Conservation (phyloP, 2,888 invertebrate genomes). For the Salticus scenicus region DNA sequence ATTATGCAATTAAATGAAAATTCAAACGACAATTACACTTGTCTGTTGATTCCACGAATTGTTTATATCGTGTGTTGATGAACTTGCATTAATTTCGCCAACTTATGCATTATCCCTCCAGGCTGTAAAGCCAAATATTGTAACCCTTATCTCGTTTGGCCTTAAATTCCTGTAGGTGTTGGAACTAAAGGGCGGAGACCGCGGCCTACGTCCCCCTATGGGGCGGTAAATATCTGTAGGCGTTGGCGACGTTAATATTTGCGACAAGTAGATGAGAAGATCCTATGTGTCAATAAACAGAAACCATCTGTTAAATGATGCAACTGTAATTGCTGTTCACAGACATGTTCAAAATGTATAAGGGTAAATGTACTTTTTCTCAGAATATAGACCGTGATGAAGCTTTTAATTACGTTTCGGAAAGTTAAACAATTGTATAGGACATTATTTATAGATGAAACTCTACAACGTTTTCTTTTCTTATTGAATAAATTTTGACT, state of each 20-base stretch:
- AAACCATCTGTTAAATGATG: constrained; percentile 54
- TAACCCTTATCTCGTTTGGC: constrained; percentile 18
- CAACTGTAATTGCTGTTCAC: constrained; percentile 38
- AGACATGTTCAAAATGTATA: neutral
- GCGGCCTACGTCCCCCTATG: constrained; percentile 48
- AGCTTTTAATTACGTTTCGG: neutral
- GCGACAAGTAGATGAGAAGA: constrained; percentile 18
- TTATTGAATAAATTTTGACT: no score
- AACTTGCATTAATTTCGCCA: no score
- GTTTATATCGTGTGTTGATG: no score
- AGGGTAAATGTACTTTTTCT: neutral
- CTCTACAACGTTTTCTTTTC: no score
- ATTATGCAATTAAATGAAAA: no score
- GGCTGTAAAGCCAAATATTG: constrained; percentile 17
- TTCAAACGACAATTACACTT: no score
- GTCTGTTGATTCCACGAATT: no score
- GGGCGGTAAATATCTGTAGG: constrained; percentile 36
- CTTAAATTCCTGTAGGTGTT: constrained; percentile 41
- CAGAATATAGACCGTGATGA: neutral
- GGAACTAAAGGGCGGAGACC: constrained; percentile 54
- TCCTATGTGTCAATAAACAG: constrained; percentile 59
- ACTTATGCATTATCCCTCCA: no score
- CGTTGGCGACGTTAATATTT: constrained; percentile 27
- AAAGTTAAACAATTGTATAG: no score
- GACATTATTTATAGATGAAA: no score